A percentile compares a stretch with the other conserved stretches of the same genome.
These are phyloP conservation scores for Lipophrys pholis DNA, from an alignment of 2,113 vertebrate genomes.

Conservation along the genomic window DNA sequence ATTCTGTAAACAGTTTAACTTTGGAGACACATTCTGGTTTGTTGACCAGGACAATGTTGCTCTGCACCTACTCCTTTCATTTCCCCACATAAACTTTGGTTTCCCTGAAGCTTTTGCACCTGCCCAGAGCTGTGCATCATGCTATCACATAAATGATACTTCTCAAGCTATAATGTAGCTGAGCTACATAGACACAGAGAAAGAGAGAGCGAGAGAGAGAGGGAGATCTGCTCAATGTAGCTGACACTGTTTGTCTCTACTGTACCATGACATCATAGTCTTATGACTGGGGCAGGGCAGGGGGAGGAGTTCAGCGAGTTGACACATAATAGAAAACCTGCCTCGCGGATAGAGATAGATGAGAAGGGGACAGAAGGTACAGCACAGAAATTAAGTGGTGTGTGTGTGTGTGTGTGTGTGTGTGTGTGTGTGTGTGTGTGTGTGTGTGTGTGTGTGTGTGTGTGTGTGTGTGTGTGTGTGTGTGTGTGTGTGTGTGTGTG, in stretches of 20 bases:
- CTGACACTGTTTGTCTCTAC: slow-evolving; percentile 66
- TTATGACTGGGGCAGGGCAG: slow-evolving; percentile 81
- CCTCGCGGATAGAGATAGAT: slow-evolving; percentile 50
- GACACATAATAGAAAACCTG: slow-evolving; percentile 73
- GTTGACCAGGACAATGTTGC: neutral
- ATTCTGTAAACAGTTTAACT: slow-evolving; percentile 19
- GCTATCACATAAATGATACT: slow-evolving; percentile 26
- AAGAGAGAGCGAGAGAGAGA: slow-evolving; percentile 10
- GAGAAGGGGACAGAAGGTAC: slow-evolving; percentile 33
- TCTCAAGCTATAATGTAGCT: slow-evolving; percentile 34
- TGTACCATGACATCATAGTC: slow-evolving; percentile 78
- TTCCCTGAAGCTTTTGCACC: neutral
- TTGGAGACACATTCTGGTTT: slow-evolving; percentile 12
- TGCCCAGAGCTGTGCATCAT: slow-evolving; percentile 23
- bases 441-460: slow-evolving; percentile 3
- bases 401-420: too few species aligned
- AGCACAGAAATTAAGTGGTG: slow-evolving; percentile 28
- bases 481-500: slow-evolving; percentile 3
- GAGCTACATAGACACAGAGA: slow-evolving; percentile 3
- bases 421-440: neutral
- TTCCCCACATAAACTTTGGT: neutral
- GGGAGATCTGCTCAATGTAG: slow-evolving; percentile 58
- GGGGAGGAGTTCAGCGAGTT: slow-evolving; percentile 71
- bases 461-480: neutral
- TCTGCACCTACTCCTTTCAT: neutral